Evolutionary conservation across 2,113 vertebrate genomes (phyloP).

Genomic region (Syngnathus floridae): DNA sequence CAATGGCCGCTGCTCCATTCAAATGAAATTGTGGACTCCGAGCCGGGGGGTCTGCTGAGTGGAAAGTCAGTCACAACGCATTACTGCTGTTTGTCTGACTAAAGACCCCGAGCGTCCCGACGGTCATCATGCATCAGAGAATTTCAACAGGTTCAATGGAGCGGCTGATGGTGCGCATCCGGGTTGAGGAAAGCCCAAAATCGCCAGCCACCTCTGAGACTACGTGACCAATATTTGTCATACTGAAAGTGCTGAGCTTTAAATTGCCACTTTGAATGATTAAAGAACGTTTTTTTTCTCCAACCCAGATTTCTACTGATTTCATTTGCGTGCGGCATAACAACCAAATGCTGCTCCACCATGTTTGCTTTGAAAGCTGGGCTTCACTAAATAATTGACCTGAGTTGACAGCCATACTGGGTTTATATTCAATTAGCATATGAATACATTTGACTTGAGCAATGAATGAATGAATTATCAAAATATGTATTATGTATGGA

Average conservation of each 20-base stretch:
- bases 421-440: no score
- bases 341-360: no score
- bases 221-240: not conserved
- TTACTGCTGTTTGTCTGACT: slow-evolving; percentile 48
- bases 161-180: slow-evolving; percentile 52
- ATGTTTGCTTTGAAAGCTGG: no score
- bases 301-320: no score
- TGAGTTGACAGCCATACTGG: no score
- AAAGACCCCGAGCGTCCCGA: slow-evolving; percentile 32
- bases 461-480: no score
- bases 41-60: slow-evolving; percentile 36
- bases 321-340: no score
- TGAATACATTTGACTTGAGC: no score
- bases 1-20: slow-evolving; percentile 50
- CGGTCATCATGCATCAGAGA: slow-evolving; percentile 51
- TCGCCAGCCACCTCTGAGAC: not conserved
- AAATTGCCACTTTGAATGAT: not conserved
- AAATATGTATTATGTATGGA: no score
- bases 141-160: slow-evolving; percentile 54
- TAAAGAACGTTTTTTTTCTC: no score
- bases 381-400: no score
- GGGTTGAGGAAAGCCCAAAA: slow-evolving; percentile 40
- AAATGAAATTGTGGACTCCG: slow-evolving; percentile 52
- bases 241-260: not conserved
- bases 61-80: slow-evolving; percentile 56